phyloP scores from a whole-genome alignment of 2,113 vertebrate genomes.

The Charadrius vociferus region DNA sequence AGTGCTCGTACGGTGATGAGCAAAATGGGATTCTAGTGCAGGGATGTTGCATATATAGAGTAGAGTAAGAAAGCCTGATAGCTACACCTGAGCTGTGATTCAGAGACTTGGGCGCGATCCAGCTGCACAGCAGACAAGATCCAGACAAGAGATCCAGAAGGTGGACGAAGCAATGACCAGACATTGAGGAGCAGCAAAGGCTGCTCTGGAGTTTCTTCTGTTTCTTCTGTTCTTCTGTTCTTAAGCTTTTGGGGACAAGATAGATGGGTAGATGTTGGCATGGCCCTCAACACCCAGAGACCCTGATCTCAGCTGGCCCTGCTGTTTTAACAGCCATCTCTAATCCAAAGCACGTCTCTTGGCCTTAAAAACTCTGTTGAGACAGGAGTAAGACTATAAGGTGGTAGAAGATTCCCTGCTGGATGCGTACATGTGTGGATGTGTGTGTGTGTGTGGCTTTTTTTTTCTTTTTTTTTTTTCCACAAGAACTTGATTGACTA shows the following conservation, averaged over 20 bases:
- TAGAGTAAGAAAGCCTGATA: background rate
- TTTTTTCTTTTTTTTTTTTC: background rate
- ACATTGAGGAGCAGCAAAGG: background rate
- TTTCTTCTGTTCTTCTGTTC: too few species aligned
- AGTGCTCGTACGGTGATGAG: background rate
- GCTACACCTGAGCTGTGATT: too few species aligned
- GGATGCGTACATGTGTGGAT: background rate
- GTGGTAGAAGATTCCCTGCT: background rate
- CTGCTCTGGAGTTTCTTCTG: background rate
- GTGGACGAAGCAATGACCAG: background rate
- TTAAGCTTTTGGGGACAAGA: background rate
- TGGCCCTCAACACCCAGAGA: background rate
- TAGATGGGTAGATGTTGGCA: background rate
- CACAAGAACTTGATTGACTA: constrained; percentile 75
- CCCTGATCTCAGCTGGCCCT: background rate
- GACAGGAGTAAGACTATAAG: background rate
- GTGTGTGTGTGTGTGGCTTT: background rate
- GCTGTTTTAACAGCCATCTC: background rate
- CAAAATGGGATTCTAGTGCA: background rate
- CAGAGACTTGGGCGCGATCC: background rate
- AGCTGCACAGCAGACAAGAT: background rate
- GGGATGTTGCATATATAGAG: fast-evolving
- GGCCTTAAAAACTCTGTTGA: background rate
- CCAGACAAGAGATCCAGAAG: background rate
- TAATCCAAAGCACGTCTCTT: background rate